phyloP scores from a whole-genome alignment of 2,888 invertebrate genomes.

The Caenorhabditis angaria region DNA sequence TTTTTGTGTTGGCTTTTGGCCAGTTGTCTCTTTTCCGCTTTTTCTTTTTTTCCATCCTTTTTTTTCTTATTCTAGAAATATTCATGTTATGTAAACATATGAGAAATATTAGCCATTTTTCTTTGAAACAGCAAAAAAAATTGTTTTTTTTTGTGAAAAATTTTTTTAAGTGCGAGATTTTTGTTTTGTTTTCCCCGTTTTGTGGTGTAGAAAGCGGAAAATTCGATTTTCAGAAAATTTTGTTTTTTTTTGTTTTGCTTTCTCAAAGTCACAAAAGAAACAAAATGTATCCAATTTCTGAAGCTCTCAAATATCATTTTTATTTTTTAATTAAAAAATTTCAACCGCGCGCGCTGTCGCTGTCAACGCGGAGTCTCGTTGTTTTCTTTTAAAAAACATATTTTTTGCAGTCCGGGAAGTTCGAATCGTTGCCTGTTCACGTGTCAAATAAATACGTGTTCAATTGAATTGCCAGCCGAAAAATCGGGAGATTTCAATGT shows the following conservation, averaged over 20 bases:
- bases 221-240: no score
- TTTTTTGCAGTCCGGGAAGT: slow-evolving; percentile 68
- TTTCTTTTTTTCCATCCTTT: slow-evolving; percentile 7
- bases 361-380: no score
- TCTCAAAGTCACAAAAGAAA: not conserved
- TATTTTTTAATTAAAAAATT: not conserved
- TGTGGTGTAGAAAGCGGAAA: no score
- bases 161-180: not conserved
- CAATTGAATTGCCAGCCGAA: slow-evolving; percentile 76
- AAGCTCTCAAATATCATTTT: not conserved
- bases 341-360: no score
- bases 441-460: slow-evolving; percentile 93
- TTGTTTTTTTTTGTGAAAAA: no score
- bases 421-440: slow-evolving; percentile 78
- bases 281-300: not conserved
- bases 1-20: slow-evolving; percentile 1
- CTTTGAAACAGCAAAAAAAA: not conserved
- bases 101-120: slow-evolving; percentile 1
- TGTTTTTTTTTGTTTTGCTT: not conserved
- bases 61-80: slow-evolving; percentile 4
- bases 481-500: slow-evolving; percentile 74
- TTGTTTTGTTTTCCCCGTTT: no score
- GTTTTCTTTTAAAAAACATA: no score
- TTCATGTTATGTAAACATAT: slow-evolving; percentile 18
- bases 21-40: slow-evolving; percentile 17